Percentiles rank a stretch among this genome's conserved stretches.
Conservation (phyloP, 2,888 invertebrate genomes). For the Candidula unifasciata region DNA sequence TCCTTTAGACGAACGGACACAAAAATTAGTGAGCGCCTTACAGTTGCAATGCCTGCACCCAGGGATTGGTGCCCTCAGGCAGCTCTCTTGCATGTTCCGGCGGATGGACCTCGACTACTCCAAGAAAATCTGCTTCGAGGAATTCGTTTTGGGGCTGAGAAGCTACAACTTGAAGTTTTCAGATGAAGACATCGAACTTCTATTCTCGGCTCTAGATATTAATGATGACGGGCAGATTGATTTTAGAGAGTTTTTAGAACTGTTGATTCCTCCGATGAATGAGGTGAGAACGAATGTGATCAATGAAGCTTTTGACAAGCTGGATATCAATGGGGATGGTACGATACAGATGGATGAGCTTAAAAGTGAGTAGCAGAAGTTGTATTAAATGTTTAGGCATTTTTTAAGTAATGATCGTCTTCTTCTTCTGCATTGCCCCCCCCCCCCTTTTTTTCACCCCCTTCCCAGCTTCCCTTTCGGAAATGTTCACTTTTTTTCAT, state of each 20-base stretch:
- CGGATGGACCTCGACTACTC: conserved; percentile 72
- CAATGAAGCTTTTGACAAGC: conserved; percentile 70
- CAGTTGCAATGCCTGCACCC: conserved; percentile 61
- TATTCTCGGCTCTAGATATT: conserved; percentile 70
- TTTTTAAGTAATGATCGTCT: no score
- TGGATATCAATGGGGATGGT: conserved; percentile 71
- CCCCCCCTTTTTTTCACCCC: no score
- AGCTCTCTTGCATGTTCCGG: conserved; percentile 68
- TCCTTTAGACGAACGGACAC: conserved; percentile 47
- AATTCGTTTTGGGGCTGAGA: conserved; percentile 67
- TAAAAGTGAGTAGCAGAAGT: conserved; percentile 63
- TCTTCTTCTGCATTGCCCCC: no score
- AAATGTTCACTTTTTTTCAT: no score
- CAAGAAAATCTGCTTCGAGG: conserved; percentile 66
- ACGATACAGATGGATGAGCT: conserved; percentile 70
- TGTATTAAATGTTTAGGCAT: neutral
- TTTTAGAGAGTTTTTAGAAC: conserved; percentile 71
- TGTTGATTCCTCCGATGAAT: conserved; percentile 69
- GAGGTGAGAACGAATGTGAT: conserved; percentile 62
- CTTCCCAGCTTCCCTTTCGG: no score
- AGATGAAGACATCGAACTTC: conserved; percentile 61
- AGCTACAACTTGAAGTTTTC: conserved; percentile 62
- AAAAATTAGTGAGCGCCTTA: conserved; percentile 59
- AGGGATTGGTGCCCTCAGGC: conserved; percentile 67
- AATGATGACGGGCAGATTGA: conserved; percentile 69